Conservation (phyloP, 2,888 invertebrate genomes). For the Drosophila quasianomalipes region DNA sequence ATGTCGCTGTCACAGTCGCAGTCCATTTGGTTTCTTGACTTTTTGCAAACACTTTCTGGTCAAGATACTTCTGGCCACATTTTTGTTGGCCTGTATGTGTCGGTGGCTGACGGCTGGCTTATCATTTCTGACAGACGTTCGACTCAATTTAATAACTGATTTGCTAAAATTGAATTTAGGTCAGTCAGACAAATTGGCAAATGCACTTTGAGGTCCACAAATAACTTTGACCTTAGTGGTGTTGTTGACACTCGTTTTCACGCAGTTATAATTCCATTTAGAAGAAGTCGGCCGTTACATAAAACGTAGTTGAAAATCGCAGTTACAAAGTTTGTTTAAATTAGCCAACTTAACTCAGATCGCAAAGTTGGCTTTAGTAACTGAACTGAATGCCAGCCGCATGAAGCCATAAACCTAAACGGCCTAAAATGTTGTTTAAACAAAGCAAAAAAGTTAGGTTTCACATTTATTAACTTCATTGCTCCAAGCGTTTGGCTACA, state of each 20-base stretch:
- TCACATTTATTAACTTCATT: conserved; percentile 60
- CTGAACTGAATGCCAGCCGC: conserved; percentile 10
- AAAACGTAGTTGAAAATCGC: conserved; percentile 32
- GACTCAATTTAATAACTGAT: conserved; percentile 64
- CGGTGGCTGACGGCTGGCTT: conserved; percentile 29
- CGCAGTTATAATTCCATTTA: conserved; percentile 51
- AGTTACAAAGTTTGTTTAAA: conserved; percentile 42
- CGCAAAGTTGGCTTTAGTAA: conserved; percentile 23
- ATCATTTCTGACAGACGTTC: conserved; percentile 51
- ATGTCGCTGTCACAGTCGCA: conserved; percentile 15
- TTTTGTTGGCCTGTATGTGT: conserved; percentile 10
- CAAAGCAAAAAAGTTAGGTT: conserved; percentile 50
- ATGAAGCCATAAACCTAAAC: conserved; percentile 41
- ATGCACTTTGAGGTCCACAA: conserved; percentile 24
- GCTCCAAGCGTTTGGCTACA: conserved; percentile 50
- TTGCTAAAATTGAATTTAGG: conserved; percentile 52
- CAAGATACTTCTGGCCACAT: conserved; percentile 25
- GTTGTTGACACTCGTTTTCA: conserved; percentile 62
- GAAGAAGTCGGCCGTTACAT: conserved; percentile 37
- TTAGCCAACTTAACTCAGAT: conserved; percentile 57
- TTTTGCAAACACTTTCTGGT: conserved; percentile 30
- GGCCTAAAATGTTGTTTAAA: conserved; percentile 55
- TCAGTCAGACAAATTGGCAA: conserved; percentile 32
- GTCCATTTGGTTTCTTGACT: conserved; percentile 39
- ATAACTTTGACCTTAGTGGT: conserved; percentile 22